A percentile compares a stretch with the other conserved stretches of the same genome.
phyloP scores from a whole-genome alignment of 2,113 vertebrate genomes.

The Gnathonemus longibarbis region DNA sequence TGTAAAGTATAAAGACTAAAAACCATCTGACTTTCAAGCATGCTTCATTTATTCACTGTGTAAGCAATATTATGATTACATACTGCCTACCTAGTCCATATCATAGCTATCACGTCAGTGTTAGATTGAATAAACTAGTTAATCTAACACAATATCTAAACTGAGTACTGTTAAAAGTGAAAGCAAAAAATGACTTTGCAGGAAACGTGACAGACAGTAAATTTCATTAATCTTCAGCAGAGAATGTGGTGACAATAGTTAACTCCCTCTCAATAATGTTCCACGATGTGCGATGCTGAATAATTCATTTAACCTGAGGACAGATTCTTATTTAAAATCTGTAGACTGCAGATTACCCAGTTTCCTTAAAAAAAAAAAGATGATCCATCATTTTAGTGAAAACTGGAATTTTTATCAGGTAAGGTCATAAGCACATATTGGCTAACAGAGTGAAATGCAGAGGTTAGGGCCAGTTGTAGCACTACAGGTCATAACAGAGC shows the following conservation, averaged over 20 bases:
- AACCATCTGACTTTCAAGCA: not conserved
- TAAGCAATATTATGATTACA: not conserved
- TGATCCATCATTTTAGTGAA: not conserved
- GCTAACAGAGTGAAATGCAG: slow-evolving; percentile 4
- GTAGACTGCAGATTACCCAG: not conserved
- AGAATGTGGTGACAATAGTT: not conserved
- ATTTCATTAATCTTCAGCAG: not conserved
- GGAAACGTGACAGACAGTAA: not conserved
- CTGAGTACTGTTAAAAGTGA: not conserved
- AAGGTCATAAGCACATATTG: not conserved
- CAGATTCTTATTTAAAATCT: not conserved
- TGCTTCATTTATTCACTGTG: not conserved
- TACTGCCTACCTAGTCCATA: not conserved
- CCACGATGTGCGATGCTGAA: not conserved
- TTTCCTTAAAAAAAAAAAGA: not conserved
- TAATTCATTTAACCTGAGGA: not conserved
- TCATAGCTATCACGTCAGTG: not conserved
- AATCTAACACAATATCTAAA: not conserved
- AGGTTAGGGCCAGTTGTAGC: not conserved
- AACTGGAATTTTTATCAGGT: not conserved
- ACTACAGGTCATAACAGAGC: not conserved
- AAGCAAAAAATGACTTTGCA: not conserved
- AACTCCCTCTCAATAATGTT: not conserved
- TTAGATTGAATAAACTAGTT: not conserved
- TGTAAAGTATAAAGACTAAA: not conserved